Conservation (phyloP, 2,113 vertebrate genomes). For the Thalassarche chlororhynchos region DNA sequence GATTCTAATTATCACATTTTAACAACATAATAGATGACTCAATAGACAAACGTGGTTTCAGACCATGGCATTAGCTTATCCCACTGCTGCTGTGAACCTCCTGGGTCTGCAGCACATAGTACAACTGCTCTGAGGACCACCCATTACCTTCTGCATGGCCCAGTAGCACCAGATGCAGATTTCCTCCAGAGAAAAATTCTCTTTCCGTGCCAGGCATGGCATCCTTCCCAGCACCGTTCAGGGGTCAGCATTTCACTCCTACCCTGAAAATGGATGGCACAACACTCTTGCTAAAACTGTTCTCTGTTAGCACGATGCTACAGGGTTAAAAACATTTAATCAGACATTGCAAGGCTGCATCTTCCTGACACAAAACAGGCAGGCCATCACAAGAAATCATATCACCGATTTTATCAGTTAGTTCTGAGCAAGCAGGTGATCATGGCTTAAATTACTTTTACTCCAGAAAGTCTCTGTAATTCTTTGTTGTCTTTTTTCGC, state of each 20-base stretch:
- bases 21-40: background rate
- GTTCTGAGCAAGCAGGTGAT: conserved; percentile 1
- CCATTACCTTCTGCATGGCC: background rate
- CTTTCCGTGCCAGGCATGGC: rapidly evolving
- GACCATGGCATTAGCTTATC: background rate
- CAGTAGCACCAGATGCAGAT: background rate
- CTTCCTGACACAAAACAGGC: background rate
- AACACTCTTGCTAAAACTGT: background rate
- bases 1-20: background rate
- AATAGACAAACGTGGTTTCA: background rate
- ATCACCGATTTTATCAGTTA: background rate
- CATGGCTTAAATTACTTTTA: background rate
- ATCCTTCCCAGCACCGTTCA: background rate
- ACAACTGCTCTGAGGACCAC: background rate
- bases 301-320: background rate
- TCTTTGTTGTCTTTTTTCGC: background rate
- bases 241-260: background rate
- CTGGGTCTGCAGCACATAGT: background rate
- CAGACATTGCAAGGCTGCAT: background rate
- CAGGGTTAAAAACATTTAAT: background rate
- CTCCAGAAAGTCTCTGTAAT: background rate
- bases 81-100: background rate
- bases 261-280: background rate
- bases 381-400: conserved; percentile 14
- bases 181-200: background rate